phyloP scores from a whole-genome alignment of 2,113 vertebrate genomes.

The Psophia crepitans region DNA sequence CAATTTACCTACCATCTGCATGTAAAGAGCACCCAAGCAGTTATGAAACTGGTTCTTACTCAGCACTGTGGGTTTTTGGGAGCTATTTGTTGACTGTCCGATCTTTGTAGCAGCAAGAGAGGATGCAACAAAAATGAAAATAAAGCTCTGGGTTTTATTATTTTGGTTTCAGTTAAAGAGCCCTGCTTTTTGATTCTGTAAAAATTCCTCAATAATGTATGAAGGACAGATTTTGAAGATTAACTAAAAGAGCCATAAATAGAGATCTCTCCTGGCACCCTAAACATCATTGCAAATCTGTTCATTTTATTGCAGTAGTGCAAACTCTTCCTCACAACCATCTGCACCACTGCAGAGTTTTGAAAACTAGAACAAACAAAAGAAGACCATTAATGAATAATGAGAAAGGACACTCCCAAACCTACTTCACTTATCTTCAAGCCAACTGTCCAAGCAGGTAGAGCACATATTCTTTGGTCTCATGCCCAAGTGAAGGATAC shows the following conservation, averaged over 20 bases:
- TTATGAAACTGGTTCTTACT: background rate
- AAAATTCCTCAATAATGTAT: background rate
- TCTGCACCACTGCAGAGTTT: background rate
- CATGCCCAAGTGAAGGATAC: background rate
- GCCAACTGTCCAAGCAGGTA: background rate
- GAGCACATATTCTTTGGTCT: background rate
- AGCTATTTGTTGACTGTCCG: background rate
- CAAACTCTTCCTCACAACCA: background rate
- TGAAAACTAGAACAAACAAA: background rate
- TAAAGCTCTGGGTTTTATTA: background rate
- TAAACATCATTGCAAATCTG: conserved; percentile 2
- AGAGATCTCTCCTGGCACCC: background rate
- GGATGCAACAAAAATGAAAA: background rate
- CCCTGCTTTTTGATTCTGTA: background rate
- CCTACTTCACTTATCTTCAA: background rate
- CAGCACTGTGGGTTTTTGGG: background rate
- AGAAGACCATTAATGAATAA: background rate
- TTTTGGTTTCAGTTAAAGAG: background rate
- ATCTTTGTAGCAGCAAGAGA: background rate
- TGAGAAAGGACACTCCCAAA: background rate
- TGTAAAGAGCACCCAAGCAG: background rate
- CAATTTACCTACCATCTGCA: background rate
- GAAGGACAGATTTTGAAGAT: background rate
- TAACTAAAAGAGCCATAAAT: background rate
- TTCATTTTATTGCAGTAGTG: conserved; percentile 2